Base-by-base conservation (phyloP, 1,140 invertebrate genomes). In the Lordiphosa mommai region DNA sequence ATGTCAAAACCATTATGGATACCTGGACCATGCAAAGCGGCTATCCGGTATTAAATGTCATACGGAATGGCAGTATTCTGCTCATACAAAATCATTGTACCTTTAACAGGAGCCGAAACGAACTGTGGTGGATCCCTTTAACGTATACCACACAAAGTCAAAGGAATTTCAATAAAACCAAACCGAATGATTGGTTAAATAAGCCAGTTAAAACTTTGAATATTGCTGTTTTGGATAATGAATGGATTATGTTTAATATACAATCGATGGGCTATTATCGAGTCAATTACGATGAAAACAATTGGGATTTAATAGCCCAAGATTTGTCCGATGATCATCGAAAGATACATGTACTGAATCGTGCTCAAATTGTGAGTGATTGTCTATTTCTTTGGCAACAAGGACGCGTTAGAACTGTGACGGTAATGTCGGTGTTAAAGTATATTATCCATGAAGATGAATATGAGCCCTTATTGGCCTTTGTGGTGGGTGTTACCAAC, bases 341-440 rank as follows among this genome's bases (percentile, higher is more conserved):
- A 48, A 80, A 87, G n/a, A 93, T 96, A 10, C 91, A 93, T 6
- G 86, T 90, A 1, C 88, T 94, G 3, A 96, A 94, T 61, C 87
- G 95, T 55, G 94, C 94, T 0, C 95, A 96, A 88, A 89, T 96
- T 2, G 90, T 97, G 12, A 92, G 93, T 36, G 95, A 97, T 88
- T 90, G 93, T 3, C 91, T 95, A 44, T 93, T 92, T 66, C 90
- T 96, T 8, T 32, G 52, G 27, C 27, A 27, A 1, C 32, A 44
- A 1, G 2, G 10, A 0, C 13, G 40, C 0, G 10, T 66, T 3
- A 27, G 10, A 10, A 57, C 61, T 51, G 1, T 0, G n/a, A 66
- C 43, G 0, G 27, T 37, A 49, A 66, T 32, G 63, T 66, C 3
- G n/a, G n/a, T n/a, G n/a, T 43, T 66, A 7, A 66, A 49, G 38